Evolutionary conservation across 2,797 vertebrate genomes (phyloP).

Genomic region (Nannoperca obscura): DNA sequence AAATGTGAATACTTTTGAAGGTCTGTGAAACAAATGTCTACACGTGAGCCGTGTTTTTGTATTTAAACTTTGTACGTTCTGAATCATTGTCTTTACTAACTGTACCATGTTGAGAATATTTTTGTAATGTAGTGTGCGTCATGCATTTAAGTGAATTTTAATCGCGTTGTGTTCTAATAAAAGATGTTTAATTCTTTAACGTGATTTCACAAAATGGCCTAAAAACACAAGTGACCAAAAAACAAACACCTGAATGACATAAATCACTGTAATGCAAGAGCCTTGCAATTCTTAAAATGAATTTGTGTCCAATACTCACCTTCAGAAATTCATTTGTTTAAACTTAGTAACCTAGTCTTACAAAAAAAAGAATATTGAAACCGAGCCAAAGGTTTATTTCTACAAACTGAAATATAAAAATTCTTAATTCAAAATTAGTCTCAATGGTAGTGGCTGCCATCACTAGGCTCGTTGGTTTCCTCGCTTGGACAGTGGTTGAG

Average conservation of each 20-base stretch:
- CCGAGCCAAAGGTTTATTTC: background rate
- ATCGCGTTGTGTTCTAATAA: conserved; percentile 68
- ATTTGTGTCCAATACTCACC: background rate
- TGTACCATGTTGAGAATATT: conserved; percentile 73
- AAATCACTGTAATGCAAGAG: background rate
- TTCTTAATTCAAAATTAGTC: too few species aligned
- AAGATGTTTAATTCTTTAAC: conserved; percentile 52
- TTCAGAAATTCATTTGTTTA: background rate
- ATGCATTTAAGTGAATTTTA: conserved; percentile 59
- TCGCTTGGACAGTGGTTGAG: too few species aligned
- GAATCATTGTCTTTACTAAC: conserved; percentile 55
- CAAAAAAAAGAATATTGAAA: background rate
- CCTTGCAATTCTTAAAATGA: background rate
- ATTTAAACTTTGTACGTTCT: conserved; percentile 53
- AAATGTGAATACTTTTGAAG: conserved; percentile 52
- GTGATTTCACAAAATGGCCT: background rate
- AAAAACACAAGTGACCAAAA: background rate
- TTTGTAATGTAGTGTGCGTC: conserved; percentile 71
- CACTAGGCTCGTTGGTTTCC: too few species aligned
- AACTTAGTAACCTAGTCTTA: background rate
- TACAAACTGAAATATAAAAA: too few species aligned
- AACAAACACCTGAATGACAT: background rate
- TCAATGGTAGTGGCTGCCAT: too few species aligned
- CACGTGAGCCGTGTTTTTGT: conserved; percentile 62
- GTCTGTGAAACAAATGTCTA: conserved; percentile 41